phyloP scores from a whole-genome alignment of 2,888 invertebrate species.

The Sphinx pinastri region DNA sequence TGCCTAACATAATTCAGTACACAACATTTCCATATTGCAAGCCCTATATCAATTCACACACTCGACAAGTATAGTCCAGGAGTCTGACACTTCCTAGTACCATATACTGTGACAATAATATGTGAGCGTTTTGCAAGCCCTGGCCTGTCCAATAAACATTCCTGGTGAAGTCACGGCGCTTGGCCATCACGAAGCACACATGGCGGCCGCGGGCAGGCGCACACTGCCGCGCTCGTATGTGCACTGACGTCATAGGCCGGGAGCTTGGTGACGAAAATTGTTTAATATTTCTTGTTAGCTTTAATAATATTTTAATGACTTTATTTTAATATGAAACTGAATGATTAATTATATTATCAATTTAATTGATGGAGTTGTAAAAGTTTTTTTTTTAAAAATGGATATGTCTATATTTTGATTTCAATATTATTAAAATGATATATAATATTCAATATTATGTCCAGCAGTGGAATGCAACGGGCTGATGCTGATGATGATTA shows the following conservation, averaged over 20 bases:
- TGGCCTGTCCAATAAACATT: conserved; percentile 71
- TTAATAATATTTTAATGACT: no score
- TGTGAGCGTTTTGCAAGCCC: conserved; percentile 42
- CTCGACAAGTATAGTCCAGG: neutral
- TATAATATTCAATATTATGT: no score
- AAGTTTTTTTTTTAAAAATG: no score
- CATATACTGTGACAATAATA: conserved; percentile 15
- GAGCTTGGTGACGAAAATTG: conserved; percentile 38
- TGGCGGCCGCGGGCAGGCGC: conserved; percentile 52
- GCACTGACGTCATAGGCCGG: conserved; percentile 44
- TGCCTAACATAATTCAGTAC: neutral
- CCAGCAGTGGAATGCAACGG: no score
- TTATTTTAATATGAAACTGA: no score
- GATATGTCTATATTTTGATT: no score
- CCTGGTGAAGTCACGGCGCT: conserved; percentile 69
- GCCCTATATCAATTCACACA: neutral
- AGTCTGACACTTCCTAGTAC: conserved; percentile 7
- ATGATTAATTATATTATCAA: no score
- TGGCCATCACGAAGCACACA: conserved; percentile 67
- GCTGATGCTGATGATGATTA: no score
- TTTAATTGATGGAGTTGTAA: no score
- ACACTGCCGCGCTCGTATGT: conserved; percentile 48
- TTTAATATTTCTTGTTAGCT: no score
- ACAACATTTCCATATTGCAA: neutral
- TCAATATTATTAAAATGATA: no score